Base-by-base conservation (phyloP, 2,888 invertebrate genomes). In the Brenthis ino region DNA sequence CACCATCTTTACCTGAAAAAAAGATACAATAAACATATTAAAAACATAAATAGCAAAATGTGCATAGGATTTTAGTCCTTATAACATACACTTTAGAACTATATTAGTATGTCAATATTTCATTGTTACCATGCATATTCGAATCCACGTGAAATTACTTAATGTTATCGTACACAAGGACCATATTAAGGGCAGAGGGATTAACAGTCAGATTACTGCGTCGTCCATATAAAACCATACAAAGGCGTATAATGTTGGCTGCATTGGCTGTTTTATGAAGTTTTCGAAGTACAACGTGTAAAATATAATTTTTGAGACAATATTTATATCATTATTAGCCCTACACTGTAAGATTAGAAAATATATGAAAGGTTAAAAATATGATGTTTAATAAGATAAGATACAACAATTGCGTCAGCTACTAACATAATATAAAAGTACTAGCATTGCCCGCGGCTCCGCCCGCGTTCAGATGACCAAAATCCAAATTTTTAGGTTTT, bases 131-230 rank as follows among this genome's bases (percentile, higher is more conserved):
- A 50, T 28, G 57, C 28, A 33, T 33, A 33, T 57, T 20, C 2
- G 47, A 64, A 65, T 65, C 77, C 78, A 76, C 77, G 78, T 80
- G 77, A 79, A 81, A 82, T 82, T 79, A 77, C 79, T 82, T 82
- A 78, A 65, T 78, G 75, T 79, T 83, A 73, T 74, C 72, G 77
- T 79, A 71, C 76, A 74, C 77, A 68, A 76, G 77, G 77, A 69
- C 70, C 53, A 77, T 80, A 82, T 82, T 80, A 81, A 75, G 75
- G 77, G 73, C 73, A 67, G 60, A 61, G 68, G 69, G 75, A 75
- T 76, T 75, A 76, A 67, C 74, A 76, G 77, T 77, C 77, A 74
- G 77, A 77, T 79, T 77, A 77, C 75, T 64, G 68, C 55, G 75
- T 71, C 65, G 70, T 68, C 70, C 70, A 63, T 71, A 72, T 73